Percentiles rank a stretch among this genome's conserved stretches.
These are phyloP conservation scores for Phataginus tetradactyla DNA, from an alignment of 2,797 vertebrate genomes.

Conservation along the genomic window DNA sequence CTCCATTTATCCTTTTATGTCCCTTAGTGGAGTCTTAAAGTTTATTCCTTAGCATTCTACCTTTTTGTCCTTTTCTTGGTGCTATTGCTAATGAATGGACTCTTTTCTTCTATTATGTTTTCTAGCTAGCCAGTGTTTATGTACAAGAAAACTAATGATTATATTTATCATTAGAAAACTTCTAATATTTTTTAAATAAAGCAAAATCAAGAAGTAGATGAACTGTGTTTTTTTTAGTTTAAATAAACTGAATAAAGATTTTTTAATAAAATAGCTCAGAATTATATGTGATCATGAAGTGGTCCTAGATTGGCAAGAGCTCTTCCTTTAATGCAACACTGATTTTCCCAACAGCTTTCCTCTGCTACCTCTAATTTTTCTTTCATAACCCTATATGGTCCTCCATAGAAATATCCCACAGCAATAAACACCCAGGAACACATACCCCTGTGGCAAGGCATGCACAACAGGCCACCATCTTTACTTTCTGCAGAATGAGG, in stretches of 20 bases:
- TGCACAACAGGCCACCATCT: not conserved
- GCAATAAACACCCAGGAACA: not conserved
- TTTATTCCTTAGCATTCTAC: not conserved
- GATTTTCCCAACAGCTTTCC: not conserved
- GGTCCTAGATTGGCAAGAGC: not conserved
- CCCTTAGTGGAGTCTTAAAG: not conserved
- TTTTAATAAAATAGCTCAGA: conserved; percentile 21
- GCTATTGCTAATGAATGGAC: not conserved
- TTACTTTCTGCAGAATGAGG: not conserved
- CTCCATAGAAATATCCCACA: not conserved
- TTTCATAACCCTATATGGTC: not conserved
- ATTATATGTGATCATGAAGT: not conserved
- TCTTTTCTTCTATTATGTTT: not conserved
- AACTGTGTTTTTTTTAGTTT: too few species aligned
- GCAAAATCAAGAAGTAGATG: not conserved
- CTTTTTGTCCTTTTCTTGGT: not conserved
- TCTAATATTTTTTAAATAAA: not conserved
- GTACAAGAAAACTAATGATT: conserved; percentile 9
- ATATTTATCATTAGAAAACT: conserved; percentile 32
- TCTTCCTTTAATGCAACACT: not conserved
- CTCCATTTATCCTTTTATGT: conserved; percentile 34
- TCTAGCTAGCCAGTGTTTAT: not conserved
- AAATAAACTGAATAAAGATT: not conserved
- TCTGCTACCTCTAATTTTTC: not conserved
- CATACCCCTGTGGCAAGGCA: not conserved